These are phyloP conservation scores for Drosophila kambysellisi DNA, from an alignment of 2,888 invertebrate genomes.

Conservation along the genomic window DNA sequence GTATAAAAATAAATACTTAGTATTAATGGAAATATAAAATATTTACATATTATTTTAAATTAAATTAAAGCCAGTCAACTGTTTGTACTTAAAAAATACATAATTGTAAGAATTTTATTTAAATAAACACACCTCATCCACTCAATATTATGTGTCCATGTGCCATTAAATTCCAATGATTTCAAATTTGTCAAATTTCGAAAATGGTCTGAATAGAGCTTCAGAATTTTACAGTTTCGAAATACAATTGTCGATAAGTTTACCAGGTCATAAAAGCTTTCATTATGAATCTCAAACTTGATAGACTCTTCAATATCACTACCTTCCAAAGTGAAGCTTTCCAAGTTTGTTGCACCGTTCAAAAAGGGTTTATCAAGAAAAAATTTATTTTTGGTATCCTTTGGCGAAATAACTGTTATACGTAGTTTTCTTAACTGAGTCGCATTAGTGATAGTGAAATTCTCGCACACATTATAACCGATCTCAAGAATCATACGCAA, in stretches of 20 bases:
- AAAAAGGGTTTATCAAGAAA: neutral
- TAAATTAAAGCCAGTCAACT: too few species aligned
- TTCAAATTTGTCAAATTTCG: neutral
- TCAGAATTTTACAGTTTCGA: neutral
- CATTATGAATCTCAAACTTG: neutral
- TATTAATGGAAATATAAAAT: too few species aligned
- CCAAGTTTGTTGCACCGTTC: neutral
- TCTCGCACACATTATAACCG: neutral
- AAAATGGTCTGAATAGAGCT: neutral
- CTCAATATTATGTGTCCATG: too few species aligned
- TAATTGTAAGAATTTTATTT: too few species aligned
- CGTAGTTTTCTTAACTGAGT: neutral
- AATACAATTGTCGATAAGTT: neutral
- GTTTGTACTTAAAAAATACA: too few species aligned
- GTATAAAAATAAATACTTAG: too few species aligned
- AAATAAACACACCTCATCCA: neutral
- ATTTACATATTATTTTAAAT: too few species aligned
- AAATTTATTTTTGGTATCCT: neutral
- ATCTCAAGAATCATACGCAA: accelerated
- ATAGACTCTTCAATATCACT: too few species aligned
- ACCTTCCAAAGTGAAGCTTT: neutral
- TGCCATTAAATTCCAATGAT: accelerated
- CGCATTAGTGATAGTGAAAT: neutral
- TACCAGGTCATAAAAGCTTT: neutral
- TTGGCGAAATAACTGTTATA: neutral